A percentile compares a stretch with the other conserved stretches of the same genome.
These are phyloP conservation scores for Sminthopsis crassicaudata DNA, from an alignment of 2,113 vertebrate genomes.

Conservation along the genomic window DNA sequence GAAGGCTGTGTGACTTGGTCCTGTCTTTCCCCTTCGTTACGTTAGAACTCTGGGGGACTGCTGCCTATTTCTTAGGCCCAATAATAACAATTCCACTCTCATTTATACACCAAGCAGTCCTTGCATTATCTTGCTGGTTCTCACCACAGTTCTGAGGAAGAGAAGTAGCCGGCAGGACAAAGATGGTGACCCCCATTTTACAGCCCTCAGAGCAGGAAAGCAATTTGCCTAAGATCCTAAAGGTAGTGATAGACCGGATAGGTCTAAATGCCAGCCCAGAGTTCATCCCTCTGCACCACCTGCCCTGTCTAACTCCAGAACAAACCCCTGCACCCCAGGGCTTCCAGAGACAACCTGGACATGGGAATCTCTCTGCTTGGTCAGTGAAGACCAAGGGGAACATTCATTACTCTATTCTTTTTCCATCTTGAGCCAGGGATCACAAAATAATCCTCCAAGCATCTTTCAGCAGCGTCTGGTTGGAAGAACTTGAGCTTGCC, in stretches of 20 bases:
- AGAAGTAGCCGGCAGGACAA: background rate
- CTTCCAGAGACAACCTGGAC: slow-evolving; percentile 2
- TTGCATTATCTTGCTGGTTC: background rate
- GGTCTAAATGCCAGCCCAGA: background rate
- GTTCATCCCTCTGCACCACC: background rate
- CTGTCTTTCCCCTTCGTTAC: slow-evolving; percentile 28
- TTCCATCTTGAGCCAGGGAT: background rate
- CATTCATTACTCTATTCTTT: background rate
- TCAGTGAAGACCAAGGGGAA: background rate
- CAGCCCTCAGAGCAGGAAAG: background rate
- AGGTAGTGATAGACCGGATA: background rate
- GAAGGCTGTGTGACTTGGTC: background rate
- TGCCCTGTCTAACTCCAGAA: background rate
- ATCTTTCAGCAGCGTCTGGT: background rate
- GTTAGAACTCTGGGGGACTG: slow-evolving; percentile 8
- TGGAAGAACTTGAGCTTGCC: background rate
- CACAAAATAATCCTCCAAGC: background rate
- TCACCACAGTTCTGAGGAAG: background rate
- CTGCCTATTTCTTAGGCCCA: background rate
- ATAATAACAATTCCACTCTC: background rate
- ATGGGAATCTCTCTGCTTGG: background rate
- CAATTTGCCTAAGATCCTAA: background rate
- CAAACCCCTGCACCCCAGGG: slow-evolving; percentile 5
- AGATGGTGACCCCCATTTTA: background rate
- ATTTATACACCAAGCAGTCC: background rate